Conservation (phyloP, 2,113 vertebrate genomes). For the Ciconia maguari region DNA sequence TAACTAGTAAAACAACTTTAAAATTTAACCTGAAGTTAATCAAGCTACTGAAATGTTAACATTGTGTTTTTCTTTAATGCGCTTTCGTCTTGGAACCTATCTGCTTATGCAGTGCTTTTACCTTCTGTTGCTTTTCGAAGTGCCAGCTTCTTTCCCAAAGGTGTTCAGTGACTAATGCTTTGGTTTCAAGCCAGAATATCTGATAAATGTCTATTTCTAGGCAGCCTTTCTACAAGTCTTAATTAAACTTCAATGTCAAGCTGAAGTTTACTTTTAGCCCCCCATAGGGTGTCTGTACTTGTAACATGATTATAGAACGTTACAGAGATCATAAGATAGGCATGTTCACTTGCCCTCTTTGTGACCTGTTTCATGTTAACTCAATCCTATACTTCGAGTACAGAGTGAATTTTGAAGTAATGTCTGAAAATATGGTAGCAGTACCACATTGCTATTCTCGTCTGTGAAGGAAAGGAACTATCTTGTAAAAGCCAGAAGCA, state of each 20-base stretch:
- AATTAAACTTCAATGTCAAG: slow-evolving; percentile 83
- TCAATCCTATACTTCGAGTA: not conserved
- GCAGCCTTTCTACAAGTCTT: slow-evolving; percentile 77
- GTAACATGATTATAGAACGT: slow-evolving; percentile 20
- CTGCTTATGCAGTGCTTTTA: slow-evolving; percentile 73
- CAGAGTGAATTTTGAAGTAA: not conserved
- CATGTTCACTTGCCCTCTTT: not conserved
- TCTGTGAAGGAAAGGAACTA: not conserved
- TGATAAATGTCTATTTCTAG: slow-evolving; percentile 80
- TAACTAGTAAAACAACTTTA: slow-evolving; percentile 27
- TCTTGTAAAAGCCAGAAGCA: not conserved
- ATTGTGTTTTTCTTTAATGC: slow-evolving; percentile 65
- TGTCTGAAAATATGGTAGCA: not conserved
- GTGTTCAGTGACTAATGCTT: slow-evolving; percentile 83
- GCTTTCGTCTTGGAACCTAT: slow-evolving; percentile 71
- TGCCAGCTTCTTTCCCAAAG: slow-evolving; percentile 81
- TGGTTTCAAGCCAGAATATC: slow-evolving; percentile 82
- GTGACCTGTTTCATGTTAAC: not conserved
- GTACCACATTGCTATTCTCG: accelerated
- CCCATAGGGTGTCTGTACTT: not conserved
- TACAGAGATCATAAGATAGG: not conserved
- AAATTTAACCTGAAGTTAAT: slow-evolving; percentile 27
- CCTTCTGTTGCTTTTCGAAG: slow-evolving; percentile 79
- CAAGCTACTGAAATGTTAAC: slow-evolving; percentile 54
- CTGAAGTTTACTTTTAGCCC: slow-evolving; percentile 74